A percentile compares a stretch with the other conserved stretches of the same genome.
phyloP scores from a whole-genome alignment of 1,140 invertebrate species.

The Elymnias hypermnestra region DNA sequence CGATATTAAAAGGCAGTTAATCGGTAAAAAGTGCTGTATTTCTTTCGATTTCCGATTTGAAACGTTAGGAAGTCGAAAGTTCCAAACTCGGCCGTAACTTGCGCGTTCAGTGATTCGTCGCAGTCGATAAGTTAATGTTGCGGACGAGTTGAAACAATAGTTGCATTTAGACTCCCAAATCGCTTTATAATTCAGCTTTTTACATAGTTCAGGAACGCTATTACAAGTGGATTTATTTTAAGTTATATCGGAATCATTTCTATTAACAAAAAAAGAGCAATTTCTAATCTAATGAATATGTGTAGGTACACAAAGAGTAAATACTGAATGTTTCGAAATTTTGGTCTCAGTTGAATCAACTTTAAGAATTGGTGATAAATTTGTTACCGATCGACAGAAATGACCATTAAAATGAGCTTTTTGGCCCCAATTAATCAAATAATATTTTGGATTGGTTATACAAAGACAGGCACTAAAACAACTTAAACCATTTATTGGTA shows the following conservation, averaged over 20 bases:
- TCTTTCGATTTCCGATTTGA: too few relatives aligned
- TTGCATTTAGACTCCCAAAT: conserved; percentile 4
- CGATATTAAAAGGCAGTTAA: neutral
- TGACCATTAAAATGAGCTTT: too few relatives aligned
- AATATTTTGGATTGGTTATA: too few relatives aligned
- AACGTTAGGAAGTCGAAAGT: neutral
- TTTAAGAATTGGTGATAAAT: too few relatives aligned
- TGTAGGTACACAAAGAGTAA: neutral
- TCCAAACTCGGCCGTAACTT: conserved; percentile 1
- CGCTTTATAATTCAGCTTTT: neutral
- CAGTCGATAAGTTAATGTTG: conserved; percentile 10
- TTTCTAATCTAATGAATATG: too few relatives aligned
- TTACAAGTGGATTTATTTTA: neutral
- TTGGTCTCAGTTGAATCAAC: too few relatives aligned
- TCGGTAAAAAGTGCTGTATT: too few relatives aligned
- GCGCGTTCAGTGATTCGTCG: conserved; percentile 10
- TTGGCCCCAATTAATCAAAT: too few relatives aligned
- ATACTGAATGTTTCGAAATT: too few relatives aligned
- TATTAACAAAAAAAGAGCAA: neutral
- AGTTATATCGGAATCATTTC: neutral
- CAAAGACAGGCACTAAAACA: too few relatives aligned
- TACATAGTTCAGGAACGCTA: neutral
- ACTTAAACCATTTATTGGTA: too few relatives aligned
- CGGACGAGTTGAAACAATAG: conserved; percentile 2
- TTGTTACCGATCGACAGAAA: too few relatives aligned